Evolutionary conservation across 2,113 vertebrate species (phyloP), one percentile per base, ranked within the genome.

Genomic region (Hippocampus abdominalis): DNA sequence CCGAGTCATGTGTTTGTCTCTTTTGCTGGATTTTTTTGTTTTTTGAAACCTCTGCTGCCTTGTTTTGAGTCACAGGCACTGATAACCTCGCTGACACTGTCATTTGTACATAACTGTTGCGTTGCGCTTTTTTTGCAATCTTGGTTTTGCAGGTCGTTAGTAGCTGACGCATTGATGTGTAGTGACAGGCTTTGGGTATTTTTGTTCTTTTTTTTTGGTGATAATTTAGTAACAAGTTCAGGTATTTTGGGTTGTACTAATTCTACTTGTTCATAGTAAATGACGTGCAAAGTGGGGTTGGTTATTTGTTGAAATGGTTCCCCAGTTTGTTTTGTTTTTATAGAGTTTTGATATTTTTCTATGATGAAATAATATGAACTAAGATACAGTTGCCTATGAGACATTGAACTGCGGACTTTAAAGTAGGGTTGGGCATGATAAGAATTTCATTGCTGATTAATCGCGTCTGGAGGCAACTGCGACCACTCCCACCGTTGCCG

Each of bases 31-130:
- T 15, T 70, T 21, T 12, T 40, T 10, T 56, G 42, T 23, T 20
- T 51, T 36, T 65, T 73, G 39, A 13, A 68, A 20, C 51, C 8
- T 66, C 62, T 16, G 27, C 46, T 70, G 29, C 59, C 74, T 57
- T 70, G 75, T 57, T 64, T 72, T 69, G 72, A 74, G 67, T 73
- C 61, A 59, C 53, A 86, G 88, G 81, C 86, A 89, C 88, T 89
- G 88, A 86, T 78, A 82, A 78, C 36, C 63, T 73, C 59, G 39
- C 59, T 69, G 23, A 71, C 71, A 59, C 71, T 60, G 18, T 79
- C 16, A 53, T 63, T 65, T 81, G 81, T 77, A 76, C 53, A 74
- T 85, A 74, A 59, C 63, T 60, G 21, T 61, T 64, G 27, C 21
- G 21, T 42, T 64, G 39, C 36, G 10, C 11, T 64, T 40, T n/a